Evolutionary conservation across 2,888 invertebrate species (phyloP).

Genomic region (Lasioglossum morio): DNA sequence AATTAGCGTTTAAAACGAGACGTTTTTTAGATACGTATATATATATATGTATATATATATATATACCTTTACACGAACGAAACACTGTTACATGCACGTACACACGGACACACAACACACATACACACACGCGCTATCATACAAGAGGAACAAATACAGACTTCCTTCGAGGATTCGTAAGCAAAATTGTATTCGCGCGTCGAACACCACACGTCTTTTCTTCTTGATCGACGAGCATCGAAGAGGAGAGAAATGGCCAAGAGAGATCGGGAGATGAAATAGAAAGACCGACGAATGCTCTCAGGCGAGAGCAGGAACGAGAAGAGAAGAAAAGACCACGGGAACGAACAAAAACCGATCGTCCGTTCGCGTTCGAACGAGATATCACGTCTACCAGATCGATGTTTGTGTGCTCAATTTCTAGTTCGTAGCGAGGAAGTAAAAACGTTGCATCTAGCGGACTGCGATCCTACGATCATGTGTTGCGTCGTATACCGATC

Average conservation of each 20-base stretch:
- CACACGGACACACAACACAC: background rate
- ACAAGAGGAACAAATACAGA: conserved; percentile 1
- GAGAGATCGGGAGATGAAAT: background rate
- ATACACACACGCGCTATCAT: background rate
- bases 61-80: background rate
- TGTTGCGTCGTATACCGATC: conserved; percentile 21
- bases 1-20: conserved; percentile 41
- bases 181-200: conserved; percentile 12
- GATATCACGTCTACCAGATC: conserved; percentile 46
- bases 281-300: background rate
- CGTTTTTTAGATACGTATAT: conserved; percentile 45
- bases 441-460: conserved; percentile 47
- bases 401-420: conserved; percentile 77
- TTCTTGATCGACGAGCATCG: conserved; percentile 31
- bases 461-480: conserved; percentile 23
- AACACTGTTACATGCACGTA: background rate
- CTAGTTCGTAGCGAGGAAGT: conserved; percentile 71
- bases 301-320: background rate
- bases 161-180: conserved; percentile 21
- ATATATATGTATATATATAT: conserved; percentile 1
- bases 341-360: conserved; percentile 6
- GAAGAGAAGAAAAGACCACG: conserved; percentile 41
- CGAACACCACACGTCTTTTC: conserved; percentile 41
- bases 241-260: background rate
- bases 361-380: conserved; percentile 44